Conservation (phyloP, 1,140 invertebrate species). For the Lepidurus packardi region DNA sequence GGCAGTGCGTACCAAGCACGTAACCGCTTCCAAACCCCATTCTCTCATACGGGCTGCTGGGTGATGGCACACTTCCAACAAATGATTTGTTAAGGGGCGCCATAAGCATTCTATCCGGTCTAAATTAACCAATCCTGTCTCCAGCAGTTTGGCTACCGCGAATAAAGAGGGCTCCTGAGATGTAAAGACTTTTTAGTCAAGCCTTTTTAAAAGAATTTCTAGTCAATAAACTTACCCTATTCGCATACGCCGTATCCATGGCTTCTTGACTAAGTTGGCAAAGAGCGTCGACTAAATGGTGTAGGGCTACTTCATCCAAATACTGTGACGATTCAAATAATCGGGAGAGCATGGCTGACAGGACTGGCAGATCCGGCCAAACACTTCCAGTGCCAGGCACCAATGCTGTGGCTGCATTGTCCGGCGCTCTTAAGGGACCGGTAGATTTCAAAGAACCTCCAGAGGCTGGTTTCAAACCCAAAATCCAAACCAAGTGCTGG, state of each 20-base stretch:
- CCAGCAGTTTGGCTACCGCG: conserved; percentile 92
- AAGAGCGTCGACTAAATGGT: conserved; percentile 93
- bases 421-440: conserved; percentile 50
- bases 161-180: conserved; percentile 87
- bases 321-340: conserved; percentile 92
- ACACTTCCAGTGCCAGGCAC: conserved; percentile 77
- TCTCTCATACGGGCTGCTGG: conserved; percentile 90
- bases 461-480: conserved; percentile 89
- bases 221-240: conserved; percentile 57
- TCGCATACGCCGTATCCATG: conserved; percentile 93
- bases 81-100: conserved; percentile 92
- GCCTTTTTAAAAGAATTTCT: conserved; percentile 23
- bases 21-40: conserved; percentile 96
- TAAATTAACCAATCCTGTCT: conserved; percentile 93
- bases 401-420: conserved; percentile 69
- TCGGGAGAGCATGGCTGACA: conserved; percentile 85
- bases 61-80: conserved; percentile 93
- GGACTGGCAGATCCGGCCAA: conserved; percentile 88
- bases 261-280: conserved; percentile 94
- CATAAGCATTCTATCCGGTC: conserved; percentile 88
- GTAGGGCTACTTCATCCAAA: conserved; percentile 87
- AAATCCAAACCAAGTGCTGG: conserved; percentile 93
- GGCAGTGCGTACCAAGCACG: conserved; percentile 88
- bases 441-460: conserved; percentile 83
- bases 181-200: conserved; percentile 13